phyloP scores from a whole-genome alignment of 2,113 vertebrate species.

The Leiothrix lutea region DNA sequence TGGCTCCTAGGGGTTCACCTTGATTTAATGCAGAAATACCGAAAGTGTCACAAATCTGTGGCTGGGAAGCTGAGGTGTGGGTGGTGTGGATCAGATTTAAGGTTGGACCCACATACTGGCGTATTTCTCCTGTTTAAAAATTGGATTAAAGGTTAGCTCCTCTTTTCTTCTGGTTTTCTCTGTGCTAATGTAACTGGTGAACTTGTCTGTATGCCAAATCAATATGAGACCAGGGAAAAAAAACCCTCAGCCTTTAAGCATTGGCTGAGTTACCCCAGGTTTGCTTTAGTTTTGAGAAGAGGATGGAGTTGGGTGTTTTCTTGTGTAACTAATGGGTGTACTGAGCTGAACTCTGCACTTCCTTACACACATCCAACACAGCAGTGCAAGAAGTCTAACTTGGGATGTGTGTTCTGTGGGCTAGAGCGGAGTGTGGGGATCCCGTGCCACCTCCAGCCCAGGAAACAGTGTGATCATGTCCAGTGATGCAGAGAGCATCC shows the following conservation, averaged over 20 bases:
- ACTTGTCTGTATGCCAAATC: not conserved
- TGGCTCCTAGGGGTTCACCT: not conserved
- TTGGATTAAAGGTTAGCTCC: not conserved
- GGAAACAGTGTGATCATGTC: not conserved
- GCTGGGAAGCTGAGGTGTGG: not conserved
- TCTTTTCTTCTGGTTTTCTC: not conserved
- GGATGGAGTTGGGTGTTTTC: not conserved
- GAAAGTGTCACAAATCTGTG: not conserved
- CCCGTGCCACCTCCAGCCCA: not conserved
- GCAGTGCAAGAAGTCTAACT: no score
- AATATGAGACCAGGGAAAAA: not conserved
- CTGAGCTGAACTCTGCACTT: fast-evolving
- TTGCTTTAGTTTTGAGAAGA: not conserved
- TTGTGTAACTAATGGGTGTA: not conserved
- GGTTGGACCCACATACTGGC: not conserved
- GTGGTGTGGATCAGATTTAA: not conserved
- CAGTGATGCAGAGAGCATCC: not conserved
- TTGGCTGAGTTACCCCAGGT: not conserved
- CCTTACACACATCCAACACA: fast-evolving
- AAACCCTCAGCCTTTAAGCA: not conserved
- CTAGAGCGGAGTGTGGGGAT: fast-evolving
- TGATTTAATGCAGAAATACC: not conserved
- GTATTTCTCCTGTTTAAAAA: not conserved
- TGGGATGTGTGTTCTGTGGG: no score
- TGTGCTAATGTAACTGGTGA: not conserved